These are phyloP conservation scores for Oscheius onirici DNA, from an alignment of 2,888 invertebrate species.

Conservation along the genomic window DNA sequence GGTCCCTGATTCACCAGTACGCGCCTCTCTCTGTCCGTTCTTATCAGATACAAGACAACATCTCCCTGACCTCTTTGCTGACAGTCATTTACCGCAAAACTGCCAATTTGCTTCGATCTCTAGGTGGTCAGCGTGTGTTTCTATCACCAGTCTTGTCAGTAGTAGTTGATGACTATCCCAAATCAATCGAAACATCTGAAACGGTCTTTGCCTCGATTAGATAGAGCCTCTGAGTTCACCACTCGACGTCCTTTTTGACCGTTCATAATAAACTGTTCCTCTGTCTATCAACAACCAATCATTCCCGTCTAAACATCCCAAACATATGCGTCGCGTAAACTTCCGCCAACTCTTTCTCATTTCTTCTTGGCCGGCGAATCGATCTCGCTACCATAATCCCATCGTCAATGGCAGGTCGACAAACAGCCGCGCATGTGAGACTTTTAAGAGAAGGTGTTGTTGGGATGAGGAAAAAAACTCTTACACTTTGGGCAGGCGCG, in stretches of 20 bases:
- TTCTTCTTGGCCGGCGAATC: slow-evolving; percentile 12
- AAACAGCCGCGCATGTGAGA: slow-evolving; percentile 1
- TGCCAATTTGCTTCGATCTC: background rate
- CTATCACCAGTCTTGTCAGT: no score
- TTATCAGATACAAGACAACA: slow-evolving; percentile 31
- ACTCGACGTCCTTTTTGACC: no score
- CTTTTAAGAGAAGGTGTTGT: no score
- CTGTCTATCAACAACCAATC: no score
- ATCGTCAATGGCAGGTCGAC: slow-evolving; percentile 22
- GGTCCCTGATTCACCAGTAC: slow-evolving; percentile 18
- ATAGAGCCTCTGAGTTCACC: no score
- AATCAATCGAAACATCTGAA: no score
- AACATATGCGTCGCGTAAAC: no score
- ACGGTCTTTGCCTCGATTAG: no score
- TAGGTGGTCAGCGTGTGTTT: no score
- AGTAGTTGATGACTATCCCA: no score
- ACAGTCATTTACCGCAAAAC: slow-evolving; percentile 27
- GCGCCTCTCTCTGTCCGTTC: slow-evolving; percentile 10
- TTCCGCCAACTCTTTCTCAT: background rate
- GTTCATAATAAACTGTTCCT: no score
- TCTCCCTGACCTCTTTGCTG: slow-evolving; percentile 24
- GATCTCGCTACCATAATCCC: slow-evolving; percentile 28
- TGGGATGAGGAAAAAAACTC: background rate
- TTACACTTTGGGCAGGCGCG: slow-evolving; percentile 7
- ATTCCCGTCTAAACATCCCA: no score